Conservation (phyloP, 2,888 invertebrate species). For the Sarcophaga caerulescens region DNA sequence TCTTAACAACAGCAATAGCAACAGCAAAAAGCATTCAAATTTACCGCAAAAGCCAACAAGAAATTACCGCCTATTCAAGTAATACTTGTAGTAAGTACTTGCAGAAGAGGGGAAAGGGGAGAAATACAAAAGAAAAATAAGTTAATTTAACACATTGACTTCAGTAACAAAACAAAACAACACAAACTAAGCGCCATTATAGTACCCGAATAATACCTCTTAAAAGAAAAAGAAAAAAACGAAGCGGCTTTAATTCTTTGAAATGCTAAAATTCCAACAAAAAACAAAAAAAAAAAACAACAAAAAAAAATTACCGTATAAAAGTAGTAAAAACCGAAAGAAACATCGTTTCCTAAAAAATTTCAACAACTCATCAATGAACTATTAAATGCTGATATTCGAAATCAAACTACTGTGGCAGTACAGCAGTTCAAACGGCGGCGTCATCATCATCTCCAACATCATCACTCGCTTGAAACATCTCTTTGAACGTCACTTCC, state of each 20-base stretch:
- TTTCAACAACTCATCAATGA: conserved; percentile 70
- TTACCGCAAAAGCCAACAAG: conserved; percentile 16
- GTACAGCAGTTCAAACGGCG: too few relatives aligned
- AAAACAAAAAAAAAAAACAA: too few relatives aligned
- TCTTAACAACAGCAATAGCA: not conserved
- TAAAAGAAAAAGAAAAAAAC: not conserved
- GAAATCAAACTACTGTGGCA: conserved; percentile 54
- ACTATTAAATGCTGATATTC: conserved; percentile 67
- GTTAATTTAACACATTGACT: conserved; percentile 62
- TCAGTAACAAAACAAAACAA: conserved; percentile 1
- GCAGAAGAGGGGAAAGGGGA: too few relatives aligned
- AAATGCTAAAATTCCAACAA: conserved; percentile 11
- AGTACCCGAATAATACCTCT: not conserved
- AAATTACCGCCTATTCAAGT: not conserved
- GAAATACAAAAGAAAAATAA: conserved; percentile 42
- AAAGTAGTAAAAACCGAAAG: not conserved
- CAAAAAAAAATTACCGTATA: not conserved
- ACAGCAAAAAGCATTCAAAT: conserved; percentile 5
- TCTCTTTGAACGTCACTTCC: conserved; percentile 18
- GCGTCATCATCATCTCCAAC: not conserved
- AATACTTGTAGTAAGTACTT: not conserved
- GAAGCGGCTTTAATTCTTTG: not conserved
- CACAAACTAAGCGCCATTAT: conserved; percentile 57
- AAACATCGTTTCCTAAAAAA: conserved; percentile 1
- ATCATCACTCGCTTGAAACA: not conserved